Evolutionary conservation across 2,888 invertebrate genomes (phyloP).

Genomic region (Ptychoptera contaminata): DNA sequence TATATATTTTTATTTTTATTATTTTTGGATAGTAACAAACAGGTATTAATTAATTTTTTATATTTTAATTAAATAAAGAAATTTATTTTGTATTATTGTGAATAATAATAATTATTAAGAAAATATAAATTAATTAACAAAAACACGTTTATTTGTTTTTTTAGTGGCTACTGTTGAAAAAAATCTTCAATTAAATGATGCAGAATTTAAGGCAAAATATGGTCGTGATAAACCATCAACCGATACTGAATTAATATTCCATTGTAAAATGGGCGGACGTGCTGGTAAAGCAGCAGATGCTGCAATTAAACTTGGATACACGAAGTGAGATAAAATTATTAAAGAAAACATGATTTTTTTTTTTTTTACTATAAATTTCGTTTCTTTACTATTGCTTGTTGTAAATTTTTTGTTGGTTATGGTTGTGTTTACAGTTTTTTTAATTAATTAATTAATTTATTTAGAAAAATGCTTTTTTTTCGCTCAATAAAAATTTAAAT

Average conservation of each 20-base stretch:
- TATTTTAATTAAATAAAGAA: too few relatives aligned
- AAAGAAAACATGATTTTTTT: background rate
- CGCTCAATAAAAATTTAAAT: background rate
- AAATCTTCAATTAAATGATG: constrained; percentile 4
- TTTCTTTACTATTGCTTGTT: background rate
- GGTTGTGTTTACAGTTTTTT: background rate
- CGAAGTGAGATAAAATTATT: constrained; percentile 18
- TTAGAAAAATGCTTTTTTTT: background rate
- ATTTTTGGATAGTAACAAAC: too few relatives aligned
- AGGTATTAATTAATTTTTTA: too few relatives aligned
- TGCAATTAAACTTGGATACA: constrained; percentile 23
- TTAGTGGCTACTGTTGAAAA: background rate
- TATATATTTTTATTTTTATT: too few relatives aligned
- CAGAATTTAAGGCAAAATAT: constrained; percentile 26
- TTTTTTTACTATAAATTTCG: background rate
- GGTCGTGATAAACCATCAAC: constrained; percentile 39
- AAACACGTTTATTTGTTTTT: too few relatives aligned
- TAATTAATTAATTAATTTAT: background rate
- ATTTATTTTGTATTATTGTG: too few relatives aligned
- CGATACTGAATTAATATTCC: constrained; percentile 45
- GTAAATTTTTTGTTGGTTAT: background rate
- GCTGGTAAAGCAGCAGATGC: constrained; percentile 46
- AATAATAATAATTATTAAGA: too few relatives aligned
- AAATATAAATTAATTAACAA: too few relatives aligned
- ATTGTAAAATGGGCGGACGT: constrained; percentile 52